Evolutionary conservation across 2,113 vertebrate genomes (phyloP), one percentile per base, ranked within the genome.

Genomic region (Oriolus oriolus): DNA sequence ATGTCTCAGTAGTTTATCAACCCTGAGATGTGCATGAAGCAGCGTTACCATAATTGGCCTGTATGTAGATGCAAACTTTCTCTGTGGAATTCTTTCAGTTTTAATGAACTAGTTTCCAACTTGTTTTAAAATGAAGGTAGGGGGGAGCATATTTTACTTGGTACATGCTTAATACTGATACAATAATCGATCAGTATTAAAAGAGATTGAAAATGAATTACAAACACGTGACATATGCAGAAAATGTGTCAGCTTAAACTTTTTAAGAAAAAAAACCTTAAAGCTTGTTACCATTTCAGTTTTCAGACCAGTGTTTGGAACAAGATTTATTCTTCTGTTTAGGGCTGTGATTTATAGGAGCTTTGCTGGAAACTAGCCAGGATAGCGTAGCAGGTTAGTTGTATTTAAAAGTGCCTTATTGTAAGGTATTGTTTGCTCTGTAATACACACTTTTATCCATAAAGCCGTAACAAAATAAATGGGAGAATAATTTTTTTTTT

Each of bases 401-500:
- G 81, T 87, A 79, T 85, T 91, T 96, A 76, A 87, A 97, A 97
- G 93, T 96, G 94, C 95, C 95, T 97, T 97, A 97, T 4, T 53
- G 31, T 44, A 94, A 96, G 94, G 93, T 95, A 79, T 75, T 30
- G 59, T 76, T 95, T 92, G 93, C 91, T 95, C 94, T 95, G 52
- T 93, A 70, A 70, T 71, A 75, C 52, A 86, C 56, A 47, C 68
- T 74, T 61, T 8, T 66, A 81, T 78, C 80, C 69, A 60, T 94
- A 63, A 73, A 83, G 24, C 21, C 7, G 76, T 41, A 63, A 75
- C 9, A 56, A 74, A 27, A 50, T 9, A 41, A 61, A 71, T 8
- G 49, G 89, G 70, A 91, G 70, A 68, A 69, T 79, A n/a, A 35
- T n/a, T 66, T 69, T 16, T 19, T 66, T 41, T 60, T 77, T 57